Evolutionary conservation across 2,888 invertebrate species (phyloP).

Genomic region (Hipparchia sbordonii): DNA sequence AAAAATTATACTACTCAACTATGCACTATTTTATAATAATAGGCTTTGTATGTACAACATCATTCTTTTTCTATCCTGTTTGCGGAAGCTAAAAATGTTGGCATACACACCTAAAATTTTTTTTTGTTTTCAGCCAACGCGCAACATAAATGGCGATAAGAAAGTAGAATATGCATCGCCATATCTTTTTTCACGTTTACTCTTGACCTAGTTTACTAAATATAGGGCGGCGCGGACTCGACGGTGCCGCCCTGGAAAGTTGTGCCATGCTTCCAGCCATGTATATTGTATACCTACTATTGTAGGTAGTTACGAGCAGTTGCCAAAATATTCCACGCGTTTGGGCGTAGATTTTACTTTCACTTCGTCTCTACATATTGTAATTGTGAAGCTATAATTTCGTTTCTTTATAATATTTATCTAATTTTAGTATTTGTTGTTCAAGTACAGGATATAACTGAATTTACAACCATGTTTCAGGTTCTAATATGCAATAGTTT

Average conservation of each 20-base stretch:
- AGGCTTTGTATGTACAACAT: too few relatives aligned
- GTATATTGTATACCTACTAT: too few relatives aligned
- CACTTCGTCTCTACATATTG: background rate
- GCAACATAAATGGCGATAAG: constrained; percentile 2
- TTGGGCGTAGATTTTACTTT: constrained; percentile 9
- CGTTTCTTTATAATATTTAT: too few relatives aligned
- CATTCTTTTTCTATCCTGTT: too few relatives aligned
- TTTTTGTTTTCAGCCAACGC: constrained; percentile 4
- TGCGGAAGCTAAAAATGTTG: background rate
- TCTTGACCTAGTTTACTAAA: constrained; percentile 71
- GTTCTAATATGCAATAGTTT: too few relatives aligned
- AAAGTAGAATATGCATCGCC: constrained; percentile 37
- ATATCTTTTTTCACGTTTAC: constrained; percentile 50
- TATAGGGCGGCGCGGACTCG: constrained; percentile 62
- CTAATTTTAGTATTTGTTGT: too few relatives aligned
- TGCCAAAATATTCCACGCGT: constrained; percentile 18
- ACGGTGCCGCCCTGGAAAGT: constrained; percentile 49
- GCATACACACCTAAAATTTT: background rate
- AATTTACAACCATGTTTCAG: too few relatives aligned
- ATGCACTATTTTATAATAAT: too few relatives aligned
- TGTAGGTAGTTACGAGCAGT: constrained; percentile 11
- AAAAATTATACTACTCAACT: too few relatives aligned
- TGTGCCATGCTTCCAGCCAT: constrained; percentile 18
- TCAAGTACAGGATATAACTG: too few relatives aligned
- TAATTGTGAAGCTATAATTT: too few relatives aligned